These are phyloP conservation scores for Ceyx margarethae DNA, from an alignment of 2,113 vertebrate genomes.

Conservation along the genomic window DNA sequence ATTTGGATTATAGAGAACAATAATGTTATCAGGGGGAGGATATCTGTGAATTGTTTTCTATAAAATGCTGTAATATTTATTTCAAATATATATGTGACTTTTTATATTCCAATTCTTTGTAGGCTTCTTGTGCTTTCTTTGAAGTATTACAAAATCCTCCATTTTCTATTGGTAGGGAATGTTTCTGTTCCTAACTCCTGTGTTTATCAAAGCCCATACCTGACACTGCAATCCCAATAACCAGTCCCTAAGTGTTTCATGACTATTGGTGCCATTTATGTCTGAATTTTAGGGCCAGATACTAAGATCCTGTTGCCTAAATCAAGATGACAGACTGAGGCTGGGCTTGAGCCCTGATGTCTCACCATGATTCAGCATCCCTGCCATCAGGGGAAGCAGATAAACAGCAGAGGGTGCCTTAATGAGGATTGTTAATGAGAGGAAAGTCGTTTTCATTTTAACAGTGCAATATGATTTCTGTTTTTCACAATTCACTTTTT, in stretches of 20 bases:
- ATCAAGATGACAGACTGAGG: background rate
- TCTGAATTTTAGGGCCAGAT: slow-evolving; percentile 23
- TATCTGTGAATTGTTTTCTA: background rate
- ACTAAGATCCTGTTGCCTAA: background rate
- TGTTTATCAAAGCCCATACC: background rate
- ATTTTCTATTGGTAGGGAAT: background rate
- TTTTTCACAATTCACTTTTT: background rate
- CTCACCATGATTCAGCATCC: background rate
- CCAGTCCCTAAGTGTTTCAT: background rate
- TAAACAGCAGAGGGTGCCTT: background rate
- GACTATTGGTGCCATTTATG: slow-evolving; percentile 4
- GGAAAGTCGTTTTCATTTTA: background rate
- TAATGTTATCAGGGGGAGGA: background rate
- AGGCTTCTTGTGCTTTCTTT: background rate
- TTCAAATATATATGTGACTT: background rate
- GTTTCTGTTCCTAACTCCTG: background rate
- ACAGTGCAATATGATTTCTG: background rate
- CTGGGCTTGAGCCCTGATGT: background rate
- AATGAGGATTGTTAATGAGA: background rate
- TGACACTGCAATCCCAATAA: background rate
- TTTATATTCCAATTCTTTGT: background rate
- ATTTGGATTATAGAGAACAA: background rate
- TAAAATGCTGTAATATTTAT: background rate
- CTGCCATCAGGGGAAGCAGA: background rate
- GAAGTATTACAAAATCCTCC: background rate